A percentile compares a stretch with the other conserved stretches of the same genome.
phyloP scores from a whole-genome alignment of 2,113 vertebrate genomes.

The Numenius arquata region DNA sequence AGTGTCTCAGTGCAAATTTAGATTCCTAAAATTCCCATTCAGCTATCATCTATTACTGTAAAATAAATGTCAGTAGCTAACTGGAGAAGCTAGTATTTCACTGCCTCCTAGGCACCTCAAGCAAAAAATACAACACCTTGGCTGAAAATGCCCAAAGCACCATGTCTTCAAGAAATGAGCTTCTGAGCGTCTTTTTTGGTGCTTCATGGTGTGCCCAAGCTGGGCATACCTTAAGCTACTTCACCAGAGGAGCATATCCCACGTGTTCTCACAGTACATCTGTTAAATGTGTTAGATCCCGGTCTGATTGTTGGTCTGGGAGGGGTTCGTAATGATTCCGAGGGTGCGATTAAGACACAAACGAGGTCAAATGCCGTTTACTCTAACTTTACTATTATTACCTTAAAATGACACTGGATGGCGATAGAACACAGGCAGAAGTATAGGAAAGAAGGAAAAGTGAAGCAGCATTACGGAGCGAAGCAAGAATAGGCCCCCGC shows the following conservation, averaged over 20 bases:
- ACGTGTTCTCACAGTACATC: accelerated
- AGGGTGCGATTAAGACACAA: too few species aligned
- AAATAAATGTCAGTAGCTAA: background rate
- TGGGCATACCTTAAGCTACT: background rate
- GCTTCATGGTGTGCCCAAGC: background rate
- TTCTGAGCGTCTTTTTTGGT: background rate
- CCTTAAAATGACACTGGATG: too few species aligned
- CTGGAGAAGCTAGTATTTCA: background rate
- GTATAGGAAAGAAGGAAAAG: too few species aligned
- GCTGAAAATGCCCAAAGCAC: background rate
- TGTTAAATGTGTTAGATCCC: background rate
- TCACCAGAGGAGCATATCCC: background rate
- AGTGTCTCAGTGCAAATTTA: background rate
- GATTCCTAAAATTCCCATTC: background rate
- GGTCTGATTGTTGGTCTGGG: too few species aligned
- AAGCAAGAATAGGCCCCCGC: too few species aligned
- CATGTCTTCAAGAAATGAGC: background rate
- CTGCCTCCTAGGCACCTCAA: background rate
- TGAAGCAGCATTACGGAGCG: too few species aligned
- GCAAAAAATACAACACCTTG: background rate
- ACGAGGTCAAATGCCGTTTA: too few species aligned
- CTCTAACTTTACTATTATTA: too few species aligned
- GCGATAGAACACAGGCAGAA: too few species aligned
- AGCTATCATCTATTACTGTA: background rate
- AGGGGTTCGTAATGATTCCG: too few species aligned